phyloP scores from a whole-genome alignment of 1,140 invertebrate genomes.

The Tribolium castaneum region DNA sequence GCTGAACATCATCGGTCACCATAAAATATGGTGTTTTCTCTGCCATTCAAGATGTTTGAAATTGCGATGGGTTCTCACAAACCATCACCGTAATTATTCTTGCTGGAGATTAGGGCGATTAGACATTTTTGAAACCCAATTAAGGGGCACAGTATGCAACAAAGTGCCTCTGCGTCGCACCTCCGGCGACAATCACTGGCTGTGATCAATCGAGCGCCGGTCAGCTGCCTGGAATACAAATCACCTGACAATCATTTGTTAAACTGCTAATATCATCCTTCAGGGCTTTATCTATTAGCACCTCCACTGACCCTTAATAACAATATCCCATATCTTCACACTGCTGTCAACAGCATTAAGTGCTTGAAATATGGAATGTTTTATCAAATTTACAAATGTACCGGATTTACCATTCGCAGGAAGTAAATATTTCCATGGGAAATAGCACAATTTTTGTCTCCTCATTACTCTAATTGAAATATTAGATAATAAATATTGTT shows the following conservation, averaged over 20 bases:
- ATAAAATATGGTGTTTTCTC: slow-evolving; percentile 57
- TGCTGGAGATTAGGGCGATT: not conserved
- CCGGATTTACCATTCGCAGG: too few species aligned
- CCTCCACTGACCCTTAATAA: slow-evolving; percentile 46
- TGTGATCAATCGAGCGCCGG: slow-evolving; percentile 45
- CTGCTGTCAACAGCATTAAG: not conserved
- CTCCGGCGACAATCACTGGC: slow-evolving; percentile 41
- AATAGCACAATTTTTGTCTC: too few species aligned
- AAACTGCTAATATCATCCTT: slow-evolving; percentile 50
- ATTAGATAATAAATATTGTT: too few species aligned
- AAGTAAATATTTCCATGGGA: too few species aligned
- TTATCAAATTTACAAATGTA: too few species aligned
- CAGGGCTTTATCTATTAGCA: slow-evolving; percentile 46
- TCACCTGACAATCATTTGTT: slow-evolving; percentile 47
- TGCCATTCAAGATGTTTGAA: too few species aligned
- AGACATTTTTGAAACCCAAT: not conserved
- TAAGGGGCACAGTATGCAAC: not conserved
- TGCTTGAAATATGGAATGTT: too few species aligned
- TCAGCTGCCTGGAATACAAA: slow-evolving; percentile 45
- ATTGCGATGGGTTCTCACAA: too few species aligned
- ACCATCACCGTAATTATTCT: too few species aligned
- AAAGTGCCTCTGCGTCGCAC: slow-evolving; percentile 4
- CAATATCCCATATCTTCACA: slow-evolving; percentile 42
- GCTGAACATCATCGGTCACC: slow-evolving; percentile 62
- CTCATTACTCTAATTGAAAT: too few species aligned